A percentile compares a stretch with the other conserved stretches of the same genome.
Conservation (phyloP, 2,797 vertebrate genomes). For the Orestias chungarensis region DNA sequence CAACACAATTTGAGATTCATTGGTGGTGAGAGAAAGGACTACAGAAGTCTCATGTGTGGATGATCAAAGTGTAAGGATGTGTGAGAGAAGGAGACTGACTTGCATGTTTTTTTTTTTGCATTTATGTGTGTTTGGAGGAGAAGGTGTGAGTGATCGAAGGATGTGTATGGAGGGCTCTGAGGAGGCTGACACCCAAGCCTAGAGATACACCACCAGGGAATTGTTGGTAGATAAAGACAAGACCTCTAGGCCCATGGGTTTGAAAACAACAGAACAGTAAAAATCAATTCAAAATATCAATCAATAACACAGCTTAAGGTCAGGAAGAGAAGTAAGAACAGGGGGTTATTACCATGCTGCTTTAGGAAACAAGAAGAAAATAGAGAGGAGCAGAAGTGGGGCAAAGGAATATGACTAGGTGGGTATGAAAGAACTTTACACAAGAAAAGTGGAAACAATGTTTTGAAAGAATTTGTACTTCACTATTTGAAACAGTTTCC, state of each 20-base stretch:
- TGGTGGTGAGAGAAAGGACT: constrained; percentile 41
- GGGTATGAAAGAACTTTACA: constrained; percentile 37
- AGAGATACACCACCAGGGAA: constrained; percentile 61
- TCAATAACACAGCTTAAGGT: constrained; percentile 46
- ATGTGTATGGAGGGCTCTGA: constrained; percentile 63
- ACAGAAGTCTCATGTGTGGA: constrained; percentile 40
- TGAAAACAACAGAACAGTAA: constrained; percentile 57
- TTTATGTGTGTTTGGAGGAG: constrained; percentile 38
- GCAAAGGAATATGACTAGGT: constrained; percentile 23
- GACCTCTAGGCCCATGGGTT: constrained; percentile 64
- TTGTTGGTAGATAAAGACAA: constrained; percentile 73
- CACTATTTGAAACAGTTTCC: constrained; percentile 28
- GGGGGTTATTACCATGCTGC: constrained; percentile 48
- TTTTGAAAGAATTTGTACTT: constrained; percentile 35
- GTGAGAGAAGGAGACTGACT: constrained; percentile 53
- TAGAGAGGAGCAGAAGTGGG: background rate
- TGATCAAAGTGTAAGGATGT: constrained; percentile 66
- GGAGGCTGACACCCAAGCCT: constrained; percentile 66
- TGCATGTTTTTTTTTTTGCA: constrained; percentile 39
- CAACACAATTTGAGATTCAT: constrained; percentile 29
- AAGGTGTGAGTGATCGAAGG: constrained; percentile 71
- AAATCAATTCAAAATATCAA: constrained; percentile 66
- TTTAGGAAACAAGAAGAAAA: constrained; percentile 59
- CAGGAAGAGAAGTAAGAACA: constrained; percentile 43
- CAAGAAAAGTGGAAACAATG: constrained; percentile 35